Percentiles rank a stretch among this genome's conserved stretches.
These are phyloP conservation scores for Poeciliopsis retropinna DNA, from an alignment of 2,113 vertebrate genomes.

Conservation along the genomic window DNA sequence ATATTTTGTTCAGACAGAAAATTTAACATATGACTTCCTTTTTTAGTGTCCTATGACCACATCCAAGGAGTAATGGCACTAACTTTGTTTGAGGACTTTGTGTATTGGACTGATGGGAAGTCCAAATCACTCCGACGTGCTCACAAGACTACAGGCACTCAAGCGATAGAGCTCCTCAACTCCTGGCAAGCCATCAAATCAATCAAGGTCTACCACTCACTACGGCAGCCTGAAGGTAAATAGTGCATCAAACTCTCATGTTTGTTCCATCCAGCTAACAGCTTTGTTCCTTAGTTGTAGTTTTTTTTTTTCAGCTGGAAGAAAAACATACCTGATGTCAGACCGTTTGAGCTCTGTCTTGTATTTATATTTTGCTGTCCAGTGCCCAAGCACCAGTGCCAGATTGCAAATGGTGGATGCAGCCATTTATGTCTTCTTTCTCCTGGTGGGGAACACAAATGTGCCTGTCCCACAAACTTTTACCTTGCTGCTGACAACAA, in stretches of 20 bases:
- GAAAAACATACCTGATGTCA: slow-evolving; percentile 22
- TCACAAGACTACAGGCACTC: slow-evolving; percentile 93
- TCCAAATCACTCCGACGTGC: slow-evolving; percentile 95
- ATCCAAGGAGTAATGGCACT: slow-evolving; percentile 95
- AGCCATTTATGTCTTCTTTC: slow-evolving; percentile 97
- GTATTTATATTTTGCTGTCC: slow-evolving; percentile 40
- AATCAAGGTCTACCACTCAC: slow-evolving; percentile 95
- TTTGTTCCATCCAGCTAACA: slow-evolving; percentile 2
- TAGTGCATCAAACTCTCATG: slow-evolving; percentile 57
- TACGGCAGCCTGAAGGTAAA: slow-evolving; percentile 97
- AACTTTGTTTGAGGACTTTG: slow-evolving; percentile 96
- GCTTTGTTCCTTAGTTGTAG: not conserved
- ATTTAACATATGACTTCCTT: slow-evolving; percentile 40
- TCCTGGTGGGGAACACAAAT: slow-evolving; percentile 87
- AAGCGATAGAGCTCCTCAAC: slow-evolving; percentile 90
- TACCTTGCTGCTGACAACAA: slow-evolving; percentile 94
- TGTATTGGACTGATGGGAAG: slow-evolving; percentile 99
- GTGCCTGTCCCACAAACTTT: slow-evolving; percentile 97
- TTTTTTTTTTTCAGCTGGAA: slow-evolving; percentile 17
- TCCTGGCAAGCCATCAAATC: slow-evolving; percentile 98
- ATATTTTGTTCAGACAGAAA: not conserved
- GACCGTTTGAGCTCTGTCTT: slow-evolving; percentile 18
- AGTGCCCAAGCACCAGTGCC: slow-evolving; percentile 94
- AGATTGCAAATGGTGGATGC: slow-evolving; percentile 93
- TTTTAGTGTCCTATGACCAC: slow-evolving; percentile 92